Conservation (phyloP, 2,113 vertebrate species). For the Theristicus caerulescens region DNA sequence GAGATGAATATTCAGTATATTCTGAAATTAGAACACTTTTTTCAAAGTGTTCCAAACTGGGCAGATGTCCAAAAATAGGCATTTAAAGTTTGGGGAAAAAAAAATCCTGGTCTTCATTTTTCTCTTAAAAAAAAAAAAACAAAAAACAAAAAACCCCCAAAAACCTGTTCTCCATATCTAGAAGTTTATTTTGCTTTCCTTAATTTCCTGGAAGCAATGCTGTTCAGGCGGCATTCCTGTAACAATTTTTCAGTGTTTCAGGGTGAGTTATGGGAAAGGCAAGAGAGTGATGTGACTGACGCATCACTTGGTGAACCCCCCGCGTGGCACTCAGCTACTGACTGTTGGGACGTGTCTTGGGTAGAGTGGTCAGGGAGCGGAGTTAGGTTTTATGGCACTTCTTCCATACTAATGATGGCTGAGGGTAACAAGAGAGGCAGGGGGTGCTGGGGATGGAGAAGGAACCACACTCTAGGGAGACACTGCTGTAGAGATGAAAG, state of each 20-base stretch:
- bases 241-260: neutral
- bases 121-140: neutral
- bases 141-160: too few relatives aligned
- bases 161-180: neutral
- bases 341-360: neutral
- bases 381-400: neutral
- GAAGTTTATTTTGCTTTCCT: neutral
- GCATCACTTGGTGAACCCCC: neutral
- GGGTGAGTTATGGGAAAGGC: neutral
- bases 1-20: neutral
- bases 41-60: neutral
- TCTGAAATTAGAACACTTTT: neutral
- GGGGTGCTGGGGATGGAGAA: neutral
- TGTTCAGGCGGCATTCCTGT: neutral
- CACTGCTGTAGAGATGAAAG: neutral
- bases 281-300: neutral
- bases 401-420: neutral
- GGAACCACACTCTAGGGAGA: neutral
- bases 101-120: neutral
- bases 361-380: neutral
- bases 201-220: neutral
- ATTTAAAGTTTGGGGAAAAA: rapidly evolving
- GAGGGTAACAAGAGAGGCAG: neutral
- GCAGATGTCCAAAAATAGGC: neutral
- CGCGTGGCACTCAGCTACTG: neutral